phyloP scores from a whole-genome alignment of 2,797 vertebrate genomes.

The Squalus acanthias region DNA sequence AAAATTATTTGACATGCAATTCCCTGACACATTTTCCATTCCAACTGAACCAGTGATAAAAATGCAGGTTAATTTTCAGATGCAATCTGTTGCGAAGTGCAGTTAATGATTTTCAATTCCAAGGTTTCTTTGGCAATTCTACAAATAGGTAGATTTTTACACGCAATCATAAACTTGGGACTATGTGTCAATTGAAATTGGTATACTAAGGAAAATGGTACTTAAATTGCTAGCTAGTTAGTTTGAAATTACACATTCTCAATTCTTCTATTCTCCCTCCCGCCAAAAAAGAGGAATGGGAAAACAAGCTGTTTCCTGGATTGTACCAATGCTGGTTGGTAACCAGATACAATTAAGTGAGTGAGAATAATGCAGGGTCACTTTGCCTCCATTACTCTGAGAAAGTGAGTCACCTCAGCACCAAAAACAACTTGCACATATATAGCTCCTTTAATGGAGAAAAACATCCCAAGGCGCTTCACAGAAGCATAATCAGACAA shows the following conservation, averaged over 20 bases:
- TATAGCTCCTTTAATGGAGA: background rate
- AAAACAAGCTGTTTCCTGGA: background rate
- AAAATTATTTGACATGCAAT: background rate
- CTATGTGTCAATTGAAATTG: background rate
- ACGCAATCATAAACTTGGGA: background rate
- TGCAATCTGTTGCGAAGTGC: background rate
- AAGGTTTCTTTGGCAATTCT: background rate
- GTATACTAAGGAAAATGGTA: background rate
- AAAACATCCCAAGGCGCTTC: background rate
- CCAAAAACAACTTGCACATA: background rate
- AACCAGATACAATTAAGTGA: background rate
- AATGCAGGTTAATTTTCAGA: background rate
- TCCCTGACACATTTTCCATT: background rate
- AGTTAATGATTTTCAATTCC: background rate
- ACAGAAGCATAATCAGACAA: no score
- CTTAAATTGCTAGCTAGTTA: background rate
- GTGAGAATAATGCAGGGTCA: background rate
- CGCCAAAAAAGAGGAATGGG: background rate
- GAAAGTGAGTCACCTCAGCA: background rate
- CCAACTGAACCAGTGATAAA: background rate
- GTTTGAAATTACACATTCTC: background rate
- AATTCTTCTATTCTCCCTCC: background rate
- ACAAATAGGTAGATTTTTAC: background rate
- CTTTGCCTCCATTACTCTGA: background rate
- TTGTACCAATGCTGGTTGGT: background rate